These are phyloP conservation scores for Platyscapa corneri DNA, from an alignment of 1,140 invertebrate genomes.

Conservation along the genomic window DNA sequence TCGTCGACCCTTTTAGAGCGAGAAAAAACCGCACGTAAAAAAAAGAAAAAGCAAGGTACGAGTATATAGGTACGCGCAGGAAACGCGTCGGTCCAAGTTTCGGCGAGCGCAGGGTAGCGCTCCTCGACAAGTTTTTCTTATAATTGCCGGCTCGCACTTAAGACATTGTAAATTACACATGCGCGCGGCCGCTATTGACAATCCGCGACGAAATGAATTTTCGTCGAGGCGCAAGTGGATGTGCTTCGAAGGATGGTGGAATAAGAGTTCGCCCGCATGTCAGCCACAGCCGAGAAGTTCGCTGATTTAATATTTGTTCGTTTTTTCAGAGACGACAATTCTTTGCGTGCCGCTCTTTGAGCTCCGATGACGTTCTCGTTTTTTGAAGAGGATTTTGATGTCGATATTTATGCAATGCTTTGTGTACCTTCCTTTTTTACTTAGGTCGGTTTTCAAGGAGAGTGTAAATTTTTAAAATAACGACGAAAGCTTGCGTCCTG, in stretches of 20 bases:
- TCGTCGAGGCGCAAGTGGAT: not conserved
- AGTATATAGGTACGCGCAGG: not conserved
- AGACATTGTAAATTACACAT: slow-evolving; percentile 20
- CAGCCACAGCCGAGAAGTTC: not conserved
- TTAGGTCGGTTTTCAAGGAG: not conserved
- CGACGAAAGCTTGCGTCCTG: not conserved
- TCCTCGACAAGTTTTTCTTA: not conserved
- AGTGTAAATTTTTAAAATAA: not conserved
- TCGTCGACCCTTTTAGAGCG: not conserved
- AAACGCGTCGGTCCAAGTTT: too few relatives aligned
- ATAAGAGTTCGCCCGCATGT: not conserved
- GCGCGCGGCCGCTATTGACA: slow-evolving; percentile 19
- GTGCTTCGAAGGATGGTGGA: not conserved
- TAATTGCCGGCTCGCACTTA: not conserved
- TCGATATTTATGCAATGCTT: not conserved
- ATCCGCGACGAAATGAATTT: slow-evolving; percentile 10
- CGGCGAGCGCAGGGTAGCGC: too few relatives aligned
- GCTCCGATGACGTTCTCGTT: not conserved
- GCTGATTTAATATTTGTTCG: slow-evolving; percentile 41
- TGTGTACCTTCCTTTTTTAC: not conserved
- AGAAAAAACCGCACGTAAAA: not conserved
- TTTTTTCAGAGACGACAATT: not conserved
- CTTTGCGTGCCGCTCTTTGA: not conserved
- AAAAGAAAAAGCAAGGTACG: not conserved
- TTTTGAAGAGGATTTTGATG: not conserved